Conservation (phyloP, 1,140 invertebrate species). For the Ptiloglossa arizonensis region DNA sequence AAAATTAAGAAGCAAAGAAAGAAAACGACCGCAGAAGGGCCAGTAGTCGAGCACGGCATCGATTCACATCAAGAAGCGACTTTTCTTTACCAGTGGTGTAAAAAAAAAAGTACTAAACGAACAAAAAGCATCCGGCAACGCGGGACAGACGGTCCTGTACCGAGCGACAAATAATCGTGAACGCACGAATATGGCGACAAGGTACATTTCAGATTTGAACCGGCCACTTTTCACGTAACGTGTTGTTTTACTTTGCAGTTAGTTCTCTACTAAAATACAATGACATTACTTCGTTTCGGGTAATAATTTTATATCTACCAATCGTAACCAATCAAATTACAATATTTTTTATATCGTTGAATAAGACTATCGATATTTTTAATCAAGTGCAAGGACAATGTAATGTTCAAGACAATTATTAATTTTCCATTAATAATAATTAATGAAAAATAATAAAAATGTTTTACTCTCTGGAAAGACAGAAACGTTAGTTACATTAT, state of each 20-base stretch:
- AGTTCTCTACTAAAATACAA: too few species aligned
- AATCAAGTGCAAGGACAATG: too few species aligned
- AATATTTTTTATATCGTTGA: too few species aligned
- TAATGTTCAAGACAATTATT: too few species aligned
- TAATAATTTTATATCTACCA: too few species aligned
- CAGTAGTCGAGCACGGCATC: background rate
- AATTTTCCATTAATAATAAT: too few species aligned
- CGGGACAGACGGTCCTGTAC: background rate
- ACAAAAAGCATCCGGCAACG: background rate
- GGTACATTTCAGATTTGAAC: background rate
- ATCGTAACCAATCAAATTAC: too few species aligned
- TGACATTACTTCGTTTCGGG: too few species aligned
- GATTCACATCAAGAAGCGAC: background rate
- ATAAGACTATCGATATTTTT: too few species aligned
- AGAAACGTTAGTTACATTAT: too few species aligned
- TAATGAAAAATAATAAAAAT: too few species aligned
- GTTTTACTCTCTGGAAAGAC: too few species aligned
- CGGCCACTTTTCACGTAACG: background rate
- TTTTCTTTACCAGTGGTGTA: background rate
- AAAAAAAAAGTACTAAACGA: background rate
- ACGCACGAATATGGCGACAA: constrained; percentile 23
- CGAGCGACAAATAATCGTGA: constrained; percentile 43
- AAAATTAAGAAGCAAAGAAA: background rate
- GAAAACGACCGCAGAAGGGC: background rate
- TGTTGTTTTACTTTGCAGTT: background rate